Evolutionary conservation across 2,888 invertebrate species (phyloP).

Genomic region (Volucella zonaria): DNA sequence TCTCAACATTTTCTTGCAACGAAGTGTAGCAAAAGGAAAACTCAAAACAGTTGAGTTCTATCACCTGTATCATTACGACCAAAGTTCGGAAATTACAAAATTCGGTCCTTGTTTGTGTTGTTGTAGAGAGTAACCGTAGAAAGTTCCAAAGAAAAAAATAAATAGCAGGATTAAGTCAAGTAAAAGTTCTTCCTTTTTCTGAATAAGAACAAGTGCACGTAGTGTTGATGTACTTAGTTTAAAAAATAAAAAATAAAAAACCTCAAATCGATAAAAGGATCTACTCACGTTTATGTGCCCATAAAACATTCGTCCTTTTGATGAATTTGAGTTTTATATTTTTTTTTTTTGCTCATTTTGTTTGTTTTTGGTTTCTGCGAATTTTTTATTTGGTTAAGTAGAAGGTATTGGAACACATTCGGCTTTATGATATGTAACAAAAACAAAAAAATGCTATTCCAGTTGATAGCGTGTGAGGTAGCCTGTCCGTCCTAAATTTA

Average conservation of each 20-base stretch:
- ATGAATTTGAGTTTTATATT: conserved; percentile 10
- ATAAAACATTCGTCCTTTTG: conserved; percentile 3
- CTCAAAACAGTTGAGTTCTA: conserved; percentile 57
- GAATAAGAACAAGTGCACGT: conserved; percentile 22
- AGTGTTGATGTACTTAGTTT: conserved; percentile 38
- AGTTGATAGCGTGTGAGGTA: not conserved
- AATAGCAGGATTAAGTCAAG: conserved; percentile 21
- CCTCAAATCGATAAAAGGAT: conserved; percentile 50
- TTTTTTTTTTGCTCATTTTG: not conserved
- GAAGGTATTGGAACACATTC: conserved; percentile 13
- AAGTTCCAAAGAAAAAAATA: not conserved
- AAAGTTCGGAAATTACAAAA: conserved; percentile 37
- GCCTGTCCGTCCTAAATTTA: conserved; percentile 28
- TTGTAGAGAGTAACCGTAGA: not conserved
- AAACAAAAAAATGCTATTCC: not conserved
- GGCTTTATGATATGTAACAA: conserved; percentile 13
- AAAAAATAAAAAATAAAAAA: not conserved
- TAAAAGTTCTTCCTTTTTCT: not conserved
- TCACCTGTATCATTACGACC: conserved; percentile 52
- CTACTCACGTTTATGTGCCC: conserved; percentile 19
- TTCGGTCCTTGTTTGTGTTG: not conserved
- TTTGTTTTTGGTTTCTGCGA: not conserved
- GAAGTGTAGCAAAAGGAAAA: conserved; percentile 45
- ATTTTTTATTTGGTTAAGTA: not conserved
- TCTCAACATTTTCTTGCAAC: conserved; percentile 36